Percentiles rank a stretch among this genome's conserved stretches.
phyloP scores from a whole-genome alignment of 2,888 invertebrate genomes.

The Scaptomyza parva region DNA sequence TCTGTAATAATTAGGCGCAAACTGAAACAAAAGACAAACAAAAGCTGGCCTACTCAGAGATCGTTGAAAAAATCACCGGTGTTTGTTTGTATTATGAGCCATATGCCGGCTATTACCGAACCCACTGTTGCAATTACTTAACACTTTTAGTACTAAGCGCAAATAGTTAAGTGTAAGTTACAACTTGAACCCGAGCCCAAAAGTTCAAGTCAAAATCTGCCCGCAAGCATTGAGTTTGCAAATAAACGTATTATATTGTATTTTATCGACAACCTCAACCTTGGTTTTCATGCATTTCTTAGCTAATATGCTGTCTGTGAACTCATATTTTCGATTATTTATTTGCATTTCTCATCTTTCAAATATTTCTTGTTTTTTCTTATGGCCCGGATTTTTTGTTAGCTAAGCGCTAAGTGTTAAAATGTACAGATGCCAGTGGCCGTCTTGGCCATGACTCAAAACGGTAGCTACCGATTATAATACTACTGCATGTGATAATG shows the following conservation, averaged over 20 bases:
- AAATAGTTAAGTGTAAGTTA: conserved; percentile 16
- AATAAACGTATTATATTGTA: conserved; percentile 25
- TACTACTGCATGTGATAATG: conserved; percentile 19
- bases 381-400: conserved; percentile 28
- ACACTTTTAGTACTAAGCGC: conserved; percentile 20
- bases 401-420: conserved; percentile 61
- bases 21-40: conserved; percentile 14
- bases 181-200: conserved; percentile 40
- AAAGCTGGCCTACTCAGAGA: conserved; percentile 13
- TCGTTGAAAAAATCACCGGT: conserved; percentile 17
- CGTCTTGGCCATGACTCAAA: conserved; percentile 41
- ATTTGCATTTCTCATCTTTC: conserved; percentile 53
- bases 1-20: conserved; percentile 26
- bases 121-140: conserved; percentile 12
- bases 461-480: conserved; percentile 26
- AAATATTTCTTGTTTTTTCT: conserved; percentile 4
- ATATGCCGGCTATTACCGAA: conserved; percentile 42
- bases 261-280: conserved; percentile 29
- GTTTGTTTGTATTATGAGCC: conserved; percentile 23
- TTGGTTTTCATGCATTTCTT: conserved; percentile 47
- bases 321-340: conserved; percentile 54
- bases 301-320: conserved; percentile 32
- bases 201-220: neutral
- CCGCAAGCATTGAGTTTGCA: neutral
- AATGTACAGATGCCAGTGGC: conserved; percentile 26